A percentile compares a stretch with the other conserved stretches of the same genome.
These are phyloP conservation scores for Timema podura DNA, from an alignment of 2,888 invertebrate species.

Conservation along the genomic window DNA sequence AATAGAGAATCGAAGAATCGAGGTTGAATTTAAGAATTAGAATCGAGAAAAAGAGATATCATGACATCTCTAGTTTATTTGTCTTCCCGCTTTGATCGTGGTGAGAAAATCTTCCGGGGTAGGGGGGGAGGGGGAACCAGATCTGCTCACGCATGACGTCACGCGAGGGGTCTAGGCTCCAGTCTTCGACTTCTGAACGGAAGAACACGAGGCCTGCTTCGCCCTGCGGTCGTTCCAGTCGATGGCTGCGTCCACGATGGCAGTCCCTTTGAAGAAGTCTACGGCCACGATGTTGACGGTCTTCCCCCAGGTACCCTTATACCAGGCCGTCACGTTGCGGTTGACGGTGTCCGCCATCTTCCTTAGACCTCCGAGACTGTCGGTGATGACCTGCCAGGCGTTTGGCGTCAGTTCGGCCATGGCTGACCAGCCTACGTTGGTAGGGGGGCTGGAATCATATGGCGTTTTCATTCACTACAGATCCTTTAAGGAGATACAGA, in stretches of 20 bases:
- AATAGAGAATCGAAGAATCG: no score
- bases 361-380: constrained; percentile 57
- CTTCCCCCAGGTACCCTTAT: constrained; percentile 48
- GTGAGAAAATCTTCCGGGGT: background rate
- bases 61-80: no score
- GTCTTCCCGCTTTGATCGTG: background rate
- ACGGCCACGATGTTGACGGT: constrained; percentile 65
- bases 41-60: no score
- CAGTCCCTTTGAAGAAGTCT: constrained; percentile 69
- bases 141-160: background rate
- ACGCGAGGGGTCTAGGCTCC: background rate
- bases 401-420: constrained; percentile 73
- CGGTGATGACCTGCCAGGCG: constrained; percentile 57
- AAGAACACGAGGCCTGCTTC: background rate
- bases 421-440: constrained; percentile 51
- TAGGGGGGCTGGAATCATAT: background rate
- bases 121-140: no score
- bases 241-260: constrained; percentile 55
- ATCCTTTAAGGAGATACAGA: no score
- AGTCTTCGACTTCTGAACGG: no score
- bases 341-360: constrained; percentile 64
- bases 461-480: no score
- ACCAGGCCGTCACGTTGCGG: constrained; percentile 63
- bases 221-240: constrained; percentile 32
- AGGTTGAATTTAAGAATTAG: no score